Evolutionary conservation across 2,113 vertebrate genomes (phyloP).

Genomic region (Carassius gibelio): DNA sequence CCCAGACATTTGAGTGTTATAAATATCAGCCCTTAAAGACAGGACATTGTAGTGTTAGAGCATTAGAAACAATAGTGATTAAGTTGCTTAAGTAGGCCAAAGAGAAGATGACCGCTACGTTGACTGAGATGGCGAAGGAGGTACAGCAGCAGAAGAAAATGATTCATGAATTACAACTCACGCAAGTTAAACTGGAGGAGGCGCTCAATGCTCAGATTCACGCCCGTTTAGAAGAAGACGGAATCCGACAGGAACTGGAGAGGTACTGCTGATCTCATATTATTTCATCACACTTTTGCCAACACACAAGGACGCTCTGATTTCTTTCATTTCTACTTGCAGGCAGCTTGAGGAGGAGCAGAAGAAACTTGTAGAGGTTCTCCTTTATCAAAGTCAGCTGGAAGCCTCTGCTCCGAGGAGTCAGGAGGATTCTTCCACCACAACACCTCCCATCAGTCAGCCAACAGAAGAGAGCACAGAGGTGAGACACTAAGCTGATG

Average conservation of each 20-base stretch:
- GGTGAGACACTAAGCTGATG: slow-evolving; percentile 63
- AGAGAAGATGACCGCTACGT: slow-evolving; percentile 70
- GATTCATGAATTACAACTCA: slow-evolving; percentile 76
- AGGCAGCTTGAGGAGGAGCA: slow-evolving; percentile 54
- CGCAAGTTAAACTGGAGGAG: slow-evolving; percentile 72
- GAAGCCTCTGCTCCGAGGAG: not conserved
- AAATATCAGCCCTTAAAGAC: no score
- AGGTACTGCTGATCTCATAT: slow-evolving; percentile 57
- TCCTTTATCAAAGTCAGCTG: slow-evolving; percentile 21
- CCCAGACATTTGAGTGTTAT: no score
- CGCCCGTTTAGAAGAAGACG: slow-evolving; percentile 75
- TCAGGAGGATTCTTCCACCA: not conserved
- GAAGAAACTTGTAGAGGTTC: slow-evolving; percentile 34
- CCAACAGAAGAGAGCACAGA: slow-evolving; percentile 44
- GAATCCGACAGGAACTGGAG: slow-evolving; percentile 70
- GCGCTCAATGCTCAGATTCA: slow-evolving; percentile 76
- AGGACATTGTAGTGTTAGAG: no score
- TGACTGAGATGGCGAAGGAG: slow-evolving; percentile 73
- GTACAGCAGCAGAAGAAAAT: slow-evolving; percentile 71
- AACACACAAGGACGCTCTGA: not conserved
- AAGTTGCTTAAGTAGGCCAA: slow-evolving; percentile 62
- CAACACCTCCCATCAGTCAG: not conserved
- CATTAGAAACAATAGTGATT: not conserved
- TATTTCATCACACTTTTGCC: not conserved
- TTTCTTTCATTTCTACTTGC: slow-evolving; percentile 1